phyloP scores from a whole-genome alignment of 2,888 invertebrate genomes.

The Seira sanloemensis region DNA sequence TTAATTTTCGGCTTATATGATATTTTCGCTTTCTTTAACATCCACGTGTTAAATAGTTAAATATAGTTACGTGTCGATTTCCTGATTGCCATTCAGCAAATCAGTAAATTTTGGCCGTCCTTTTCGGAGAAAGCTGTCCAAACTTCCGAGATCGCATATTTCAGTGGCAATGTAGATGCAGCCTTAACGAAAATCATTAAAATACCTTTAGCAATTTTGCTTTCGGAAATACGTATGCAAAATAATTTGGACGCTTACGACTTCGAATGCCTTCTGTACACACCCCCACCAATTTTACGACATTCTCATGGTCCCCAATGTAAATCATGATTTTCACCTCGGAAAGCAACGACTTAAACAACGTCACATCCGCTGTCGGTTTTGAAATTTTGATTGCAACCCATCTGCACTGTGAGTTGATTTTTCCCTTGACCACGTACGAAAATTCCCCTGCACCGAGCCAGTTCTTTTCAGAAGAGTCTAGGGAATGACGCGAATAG shows the following conservation, averaged over 20 bases:
- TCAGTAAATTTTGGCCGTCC: slow-evolving; percentile 17
- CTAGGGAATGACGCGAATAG: slow-evolving; percentile 11
- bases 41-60: not conserved
- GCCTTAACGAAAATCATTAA: no score
- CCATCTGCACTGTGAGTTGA: slow-evolving; percentile 8
- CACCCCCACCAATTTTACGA: slow-evolving; percentile 47
- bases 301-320: slow-evolving; percentile 51
- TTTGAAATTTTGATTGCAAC: slow-evolving; percentile 59
- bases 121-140: slow-evolving; percentile 41
- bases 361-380: slow-evolving; percentile 42
- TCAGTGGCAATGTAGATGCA: slow-evolving; percentile 56
- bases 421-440: slow-evolving; percentile 40
- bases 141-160: slow-evolving; percentile 48
- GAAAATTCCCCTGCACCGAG: slow-evolving; percentile 57
- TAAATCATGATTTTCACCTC: slow-evolving; percentile 62
- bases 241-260: no score
- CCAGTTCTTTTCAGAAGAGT: slow-evolving; percentile 32
- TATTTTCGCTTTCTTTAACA: no score
- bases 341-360: slow-evolving; percentile 53
- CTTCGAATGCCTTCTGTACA: slow-evolving; percentile 40
- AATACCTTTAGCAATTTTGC: no score
- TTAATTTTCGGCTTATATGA: no score
- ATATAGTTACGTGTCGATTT: slow-evolving; percentile 37
- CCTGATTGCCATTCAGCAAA: slow-evolving; percentile 40
- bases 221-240: no score